A percentile compares a stretch with the other conserved stretches of the same genome.
Conservation (phyloP, 2,113 vertebrate genomes). For the Pelodiscus sinensis region DNA sequence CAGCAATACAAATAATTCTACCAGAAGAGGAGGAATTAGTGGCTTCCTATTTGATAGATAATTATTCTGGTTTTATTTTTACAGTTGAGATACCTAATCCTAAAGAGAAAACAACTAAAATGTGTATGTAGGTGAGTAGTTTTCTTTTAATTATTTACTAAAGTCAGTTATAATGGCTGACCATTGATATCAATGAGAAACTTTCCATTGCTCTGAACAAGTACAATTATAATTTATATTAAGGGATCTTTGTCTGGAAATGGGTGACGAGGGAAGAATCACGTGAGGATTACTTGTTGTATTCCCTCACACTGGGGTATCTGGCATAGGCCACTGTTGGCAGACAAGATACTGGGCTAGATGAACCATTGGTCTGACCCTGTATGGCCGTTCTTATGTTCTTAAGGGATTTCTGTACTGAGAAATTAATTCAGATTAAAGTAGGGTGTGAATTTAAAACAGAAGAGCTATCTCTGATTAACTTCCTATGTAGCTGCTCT, state of each 20-base stretch:
- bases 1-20: not conserved
- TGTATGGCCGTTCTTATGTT: too few relatives aligned
- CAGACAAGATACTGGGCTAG: too few relatives aligned
- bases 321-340: too few relatives aligned
- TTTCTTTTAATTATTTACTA: not conserved
- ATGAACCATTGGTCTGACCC: too few relatives aligned
- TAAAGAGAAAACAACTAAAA: too few relatives aligned
- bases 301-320: too few relatives aligned
- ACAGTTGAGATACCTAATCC: not conserved
- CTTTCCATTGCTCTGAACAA: too few relatives aligned
- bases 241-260: too few relatives aligned
- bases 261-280: too few relatives aligned
- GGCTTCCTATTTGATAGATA: not conserved
- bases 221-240: too few relatives aligned
- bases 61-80: not conserved
- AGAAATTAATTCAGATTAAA: not conserved
- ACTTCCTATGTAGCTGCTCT: not conserved
- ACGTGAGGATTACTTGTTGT: too few relatives aligned
- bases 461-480: not conserved
- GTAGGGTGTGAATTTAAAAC: not conserved
- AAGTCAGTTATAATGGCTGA: not conserved
- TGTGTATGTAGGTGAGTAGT: not conserved
- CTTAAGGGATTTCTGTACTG: not conserved
- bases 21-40: too few relatives aligned
- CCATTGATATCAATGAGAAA: not conserved